A percentile compares a stretch with the other conserved stretches of the same genome.
phyloP scores from a whole-genome alignment of 2,797 vertebrate species.

The Acanthurus leucopareius region DNA sequence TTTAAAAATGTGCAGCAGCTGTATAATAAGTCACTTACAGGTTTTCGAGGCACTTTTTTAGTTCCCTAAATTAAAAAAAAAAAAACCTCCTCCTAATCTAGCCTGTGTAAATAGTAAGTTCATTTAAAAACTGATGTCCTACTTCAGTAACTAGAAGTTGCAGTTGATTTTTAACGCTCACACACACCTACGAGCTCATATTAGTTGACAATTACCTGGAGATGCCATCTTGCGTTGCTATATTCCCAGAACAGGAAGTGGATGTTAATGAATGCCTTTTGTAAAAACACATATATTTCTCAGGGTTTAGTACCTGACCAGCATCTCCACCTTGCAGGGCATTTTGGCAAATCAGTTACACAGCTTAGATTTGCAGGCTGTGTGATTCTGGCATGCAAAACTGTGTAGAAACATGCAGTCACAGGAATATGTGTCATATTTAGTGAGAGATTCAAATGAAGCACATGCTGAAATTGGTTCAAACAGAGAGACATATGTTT shows the following conservation, averaged over 20 bases:
- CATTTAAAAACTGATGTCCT: conserved; percentile 44
- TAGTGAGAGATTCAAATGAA: too few species aligned
- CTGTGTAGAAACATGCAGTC: conserved; percentile 8
- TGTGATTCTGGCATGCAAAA: conserved; percentile 20
- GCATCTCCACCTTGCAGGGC: conserved; percentile 38
- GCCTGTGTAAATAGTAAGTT: conserved; percentile 24
- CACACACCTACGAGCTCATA: conserved; percentile 35
- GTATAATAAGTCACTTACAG: too few species aligned
- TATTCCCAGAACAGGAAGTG: conserved; percentile 75
- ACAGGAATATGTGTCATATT: not conserved
- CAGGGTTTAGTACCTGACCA: conserved; percentile 50
- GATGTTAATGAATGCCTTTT: conserved; percentile 86
- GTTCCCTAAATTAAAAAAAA: not conserved
- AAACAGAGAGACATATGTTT: not conserved
- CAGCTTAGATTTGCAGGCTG: not conserved
- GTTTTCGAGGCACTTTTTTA: not conserved
- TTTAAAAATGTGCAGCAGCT: not conserved
- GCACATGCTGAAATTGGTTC: too few species aligned
- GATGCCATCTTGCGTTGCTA: conserved; percentile 65
- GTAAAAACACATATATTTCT: conserved; percentile 77
- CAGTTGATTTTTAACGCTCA: conserved; percentile 81
- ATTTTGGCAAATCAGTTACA: conserved; percentile 78
- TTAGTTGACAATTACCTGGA: conserved; percentile 81
- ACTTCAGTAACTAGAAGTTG: conserved; percentile 57
- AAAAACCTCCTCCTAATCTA: not conserved